A percentile compares a stretch with the other conserved stretches of the same genome.
Evolutionary conservation across 2,113 vertebrate genomes (phyloP).

Genomic region (Pachypanchax playfairii): DNA sequence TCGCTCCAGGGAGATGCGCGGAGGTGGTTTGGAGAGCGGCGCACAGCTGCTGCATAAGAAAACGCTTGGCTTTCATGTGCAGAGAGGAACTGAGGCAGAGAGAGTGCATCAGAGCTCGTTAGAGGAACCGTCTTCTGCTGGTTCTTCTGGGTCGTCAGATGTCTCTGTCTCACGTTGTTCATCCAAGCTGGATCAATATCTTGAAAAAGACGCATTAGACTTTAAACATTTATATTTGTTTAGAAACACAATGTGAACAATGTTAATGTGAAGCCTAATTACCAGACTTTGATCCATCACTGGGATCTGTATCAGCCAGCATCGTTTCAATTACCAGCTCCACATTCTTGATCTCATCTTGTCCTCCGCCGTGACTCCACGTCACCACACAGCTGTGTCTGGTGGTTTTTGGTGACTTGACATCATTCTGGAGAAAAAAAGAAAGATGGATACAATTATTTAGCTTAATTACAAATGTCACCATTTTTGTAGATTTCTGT

Average conservation of each 20-base stretch:
- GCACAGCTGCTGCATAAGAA: conserved; percentile 89
- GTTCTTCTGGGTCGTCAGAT: conserved; percentile 77
- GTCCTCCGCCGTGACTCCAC: conserved; percentile 81
- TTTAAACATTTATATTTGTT: not conserved
- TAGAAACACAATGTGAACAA: not conserved
- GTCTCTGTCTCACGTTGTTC: conserved; percentile 82
- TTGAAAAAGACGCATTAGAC: conserved; percentile 28
- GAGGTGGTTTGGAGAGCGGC: conserved; percentile 79
- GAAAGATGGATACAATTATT: not conserved
- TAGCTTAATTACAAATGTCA: not conserved
- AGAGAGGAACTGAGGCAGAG: conserved; percentile 83
- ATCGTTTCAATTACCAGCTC: conserved; percentile 88
- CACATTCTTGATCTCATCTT: conserved; percentile 86
- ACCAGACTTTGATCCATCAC: conserved; percentile 85
- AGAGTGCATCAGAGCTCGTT: conserved; percentile 80
- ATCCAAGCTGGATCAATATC: conserved; percentile 87
- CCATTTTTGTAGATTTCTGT: too few relatives aligned
- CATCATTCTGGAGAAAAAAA: conserved; percentile 82
- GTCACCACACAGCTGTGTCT: conserved; percentile 83
- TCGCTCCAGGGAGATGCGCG: conserved; percentile 77
- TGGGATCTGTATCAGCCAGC: conserved; percentile 69
- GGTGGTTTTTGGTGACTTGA: conserved; percentile 88
- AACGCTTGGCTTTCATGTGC: conserved; percentile 83
- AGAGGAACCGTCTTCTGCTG: conserved; percentile 63
- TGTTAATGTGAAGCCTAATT: conserved; percentile 25